Conservation (phyloP, 2,797 vertebrate genomes). For the Scyliorhinus canicula region DNA sequence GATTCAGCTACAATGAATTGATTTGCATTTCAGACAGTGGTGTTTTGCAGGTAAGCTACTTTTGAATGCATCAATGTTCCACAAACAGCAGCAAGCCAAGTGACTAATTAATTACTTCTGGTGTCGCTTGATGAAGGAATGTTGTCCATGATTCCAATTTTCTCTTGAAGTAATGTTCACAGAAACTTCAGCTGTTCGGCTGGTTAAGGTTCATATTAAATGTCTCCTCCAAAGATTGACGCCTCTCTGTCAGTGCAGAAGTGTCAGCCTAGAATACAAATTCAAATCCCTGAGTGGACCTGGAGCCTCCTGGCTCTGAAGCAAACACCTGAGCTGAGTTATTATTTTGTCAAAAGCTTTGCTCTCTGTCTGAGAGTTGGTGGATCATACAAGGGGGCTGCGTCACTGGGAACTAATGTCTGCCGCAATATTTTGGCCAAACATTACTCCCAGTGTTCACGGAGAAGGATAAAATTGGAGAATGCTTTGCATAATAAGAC, state of each 20-base stretch:
- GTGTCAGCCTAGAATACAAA: not conserved
- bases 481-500: not conserved
- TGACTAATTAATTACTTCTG: not conserved
- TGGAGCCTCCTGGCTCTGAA: not conserved
- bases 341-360: not conserved
- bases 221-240: not conserved
- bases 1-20: not conserved
- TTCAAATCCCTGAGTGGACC: not conserved
- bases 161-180: too few species aligned
- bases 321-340: not conserved
- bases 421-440: not conserved
- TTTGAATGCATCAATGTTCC: not conserved
- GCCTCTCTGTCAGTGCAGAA: not conserved
- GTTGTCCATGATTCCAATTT: not conserved
- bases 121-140: not conserved
- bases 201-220: not conserved
- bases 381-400: not conserved
- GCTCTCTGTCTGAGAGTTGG: not conserved
- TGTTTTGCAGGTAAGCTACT: not conserved
- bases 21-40: not conserved
- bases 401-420: not conserved
- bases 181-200: not conserved
- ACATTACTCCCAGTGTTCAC: not conserved
- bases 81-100: not conserved
- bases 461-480: not conserved